These are phyloP conservation scores for Lasioglossum vierecki DNA, from an alignment of 2,888 invertebrate genomes.

Conservation along the genomic window DNA sequence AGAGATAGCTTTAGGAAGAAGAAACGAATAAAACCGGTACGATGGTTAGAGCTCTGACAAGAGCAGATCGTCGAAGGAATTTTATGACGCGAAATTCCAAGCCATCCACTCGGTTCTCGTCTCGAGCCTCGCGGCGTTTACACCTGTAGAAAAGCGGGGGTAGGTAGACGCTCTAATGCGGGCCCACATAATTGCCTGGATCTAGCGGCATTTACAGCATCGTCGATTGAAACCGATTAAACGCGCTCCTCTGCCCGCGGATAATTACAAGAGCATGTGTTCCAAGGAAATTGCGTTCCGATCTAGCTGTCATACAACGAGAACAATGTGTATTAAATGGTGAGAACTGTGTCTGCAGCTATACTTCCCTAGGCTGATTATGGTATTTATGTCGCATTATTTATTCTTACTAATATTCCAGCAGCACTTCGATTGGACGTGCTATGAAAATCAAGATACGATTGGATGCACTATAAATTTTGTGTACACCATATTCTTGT, in stretches of 20 bases:
- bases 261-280: conserved; percentile 36
- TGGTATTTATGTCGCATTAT: neutral
- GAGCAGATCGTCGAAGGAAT: conserved; percentile 24
- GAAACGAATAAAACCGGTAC: conserved; percentile 16
- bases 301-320: conserved; percentile 18
- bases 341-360: neutral
- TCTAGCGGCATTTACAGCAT: conserved; percentile 39
- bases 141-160: conserved; percentile 37
- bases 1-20: neutral
- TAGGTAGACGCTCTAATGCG: conserved; percentile 15
- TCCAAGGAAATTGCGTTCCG: conserved; percentile 32
- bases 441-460: neutral
- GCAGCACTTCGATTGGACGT: neutral
- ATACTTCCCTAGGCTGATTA: neutral
- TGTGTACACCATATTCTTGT: no score
- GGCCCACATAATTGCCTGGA: conserved; percentile 40
- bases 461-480: no score
- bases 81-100: conserved; percentile 51
- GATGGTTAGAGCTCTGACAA: conserved; percentile 40
- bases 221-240: conserved; percentile 45
- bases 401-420: neutral
- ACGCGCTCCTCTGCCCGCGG: conserved; percentile 15
- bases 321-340: conserved; percentile 45
- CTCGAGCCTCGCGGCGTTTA: conserved; percentile 18
- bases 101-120: conserved; percentile 16